Evolutionary conservation across 2,797 vertebrate genomes (phyloP).

Genomic region (Hephaestus fuliginosus): DNA sequence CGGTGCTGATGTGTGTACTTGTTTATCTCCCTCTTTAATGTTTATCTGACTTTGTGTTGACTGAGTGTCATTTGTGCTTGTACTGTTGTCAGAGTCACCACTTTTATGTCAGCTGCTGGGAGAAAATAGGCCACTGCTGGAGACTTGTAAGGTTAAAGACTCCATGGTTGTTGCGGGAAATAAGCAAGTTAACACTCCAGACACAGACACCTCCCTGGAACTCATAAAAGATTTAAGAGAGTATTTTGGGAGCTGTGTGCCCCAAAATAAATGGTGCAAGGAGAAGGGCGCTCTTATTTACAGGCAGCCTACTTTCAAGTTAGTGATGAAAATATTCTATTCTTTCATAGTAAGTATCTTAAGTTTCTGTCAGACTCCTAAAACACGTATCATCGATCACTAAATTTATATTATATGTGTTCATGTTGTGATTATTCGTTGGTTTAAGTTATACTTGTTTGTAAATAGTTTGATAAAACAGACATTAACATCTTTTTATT

Average conservation of each 20-base stretch:
- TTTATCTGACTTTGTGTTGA: constrained; percentile 40
- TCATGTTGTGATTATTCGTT: neutral
- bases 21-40: constrained; percentile 42
- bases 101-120: constrained; percentile 59
- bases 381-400: neutral
- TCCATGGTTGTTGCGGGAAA: constrained; percentile 72
- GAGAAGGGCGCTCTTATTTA: constrained; percentile 76
- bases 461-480: constrained; percentile 9
- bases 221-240: constrained; percentile 84
- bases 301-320: constrained; percentile 73
- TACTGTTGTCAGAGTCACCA: constrained; percentile 59
- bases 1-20: constrained; percentile 6
- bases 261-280: constrained; percentile 75
- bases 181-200: constrained; percentile 75
- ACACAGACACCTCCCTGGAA: constrained; percentile 77
- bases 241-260: constrained; percentile 82
- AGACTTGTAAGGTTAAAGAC: constrained; percentile 78
- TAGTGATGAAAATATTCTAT: constrained; percentile 42
- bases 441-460: neutral
- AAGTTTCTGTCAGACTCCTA: constrained; percentile 8
- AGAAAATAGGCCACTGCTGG: constrained; percentile 73
- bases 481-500: neutral
- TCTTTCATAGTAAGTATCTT: constrained; percentile 26
- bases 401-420: neutral
- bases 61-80: constrained; percentile 31